A percentile compares a stretch with the other conserved stretches of the same genome.
Conservation (phyloP, 2,113 vertebrate genomes). For the mouse (Mus musculus) region GRCm39 chr4:135385501-135386000, state of each 20-base stretch:
- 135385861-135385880: background rate
- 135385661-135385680: background rate
- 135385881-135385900: background rate
- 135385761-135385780: background rate
- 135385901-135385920: background rate
- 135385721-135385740: background rate
- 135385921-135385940: background rate
- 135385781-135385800: background rate
- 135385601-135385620: no score
- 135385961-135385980: conserved; percentile 8
- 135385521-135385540: background rate
- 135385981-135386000: background rate
- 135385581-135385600: background rate
- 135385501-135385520: background rate
- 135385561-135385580: background rate
- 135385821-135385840: no score
- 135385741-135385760: background rate
- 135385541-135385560: background rate
- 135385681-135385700: background rate
- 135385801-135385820: background rate
- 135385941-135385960: background rate
- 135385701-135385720: background rate
- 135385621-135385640: background rate
- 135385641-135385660: background rate
- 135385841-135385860: background rate